Evolutionary conservation across 1,140 invertebrate genomes (phyloP).

Genomic region (Drosophila willistoni): DNA sequence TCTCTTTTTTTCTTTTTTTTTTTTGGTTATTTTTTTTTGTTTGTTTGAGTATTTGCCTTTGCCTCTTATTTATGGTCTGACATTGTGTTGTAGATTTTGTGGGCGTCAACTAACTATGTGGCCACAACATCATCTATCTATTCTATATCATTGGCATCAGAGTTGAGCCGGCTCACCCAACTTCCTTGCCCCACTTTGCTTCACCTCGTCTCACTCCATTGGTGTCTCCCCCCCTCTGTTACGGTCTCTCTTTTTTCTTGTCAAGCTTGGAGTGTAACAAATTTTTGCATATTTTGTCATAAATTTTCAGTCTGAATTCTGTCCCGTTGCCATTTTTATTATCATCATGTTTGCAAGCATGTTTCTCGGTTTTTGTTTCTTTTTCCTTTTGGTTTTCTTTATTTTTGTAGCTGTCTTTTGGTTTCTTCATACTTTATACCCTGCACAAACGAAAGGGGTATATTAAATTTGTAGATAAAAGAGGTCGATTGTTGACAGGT

Average conservation of each 20-base stretch:
- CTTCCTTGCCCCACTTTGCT: background rate
- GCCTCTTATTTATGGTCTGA: conserved; percentile 46
- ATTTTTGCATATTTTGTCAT: conserved; percentile 57
- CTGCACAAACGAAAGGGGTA: background rate
- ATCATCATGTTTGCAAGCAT: conserved; percentile 20
- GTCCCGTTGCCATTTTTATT: conserved; percentile 23
- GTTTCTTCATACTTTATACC: conserved; percentile 21
- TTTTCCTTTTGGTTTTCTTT: conserved; percentile 36
- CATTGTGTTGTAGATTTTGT: conserved; percentile 34
- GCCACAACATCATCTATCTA: conserved; percentile 36
- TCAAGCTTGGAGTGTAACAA: conserved; percentile 30
- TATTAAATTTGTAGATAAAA: background rate
- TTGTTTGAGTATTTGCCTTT: conserved; percentile 17
- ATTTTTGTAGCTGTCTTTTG: conserved; percentile 31
- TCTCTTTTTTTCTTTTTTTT: conserved; percentile 5
- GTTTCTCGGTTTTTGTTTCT: conserved; percentile 33
- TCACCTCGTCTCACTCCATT: background rate
- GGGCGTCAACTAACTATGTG: conserved; percentile 42
- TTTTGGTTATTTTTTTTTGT: conserved; percentile 13
- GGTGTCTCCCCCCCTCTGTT: background rate
- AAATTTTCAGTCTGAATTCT: conserved; percentile 35
- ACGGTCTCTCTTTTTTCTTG: conserved; percentile 4
- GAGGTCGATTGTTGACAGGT: too few relatives aligned
- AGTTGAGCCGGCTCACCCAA: background rate
- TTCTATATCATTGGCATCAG: conserved; percentile 15